Conservation (phyloP, 1,140 invertebrate genomes). For the Macrocentrus cingulum region DNA sequence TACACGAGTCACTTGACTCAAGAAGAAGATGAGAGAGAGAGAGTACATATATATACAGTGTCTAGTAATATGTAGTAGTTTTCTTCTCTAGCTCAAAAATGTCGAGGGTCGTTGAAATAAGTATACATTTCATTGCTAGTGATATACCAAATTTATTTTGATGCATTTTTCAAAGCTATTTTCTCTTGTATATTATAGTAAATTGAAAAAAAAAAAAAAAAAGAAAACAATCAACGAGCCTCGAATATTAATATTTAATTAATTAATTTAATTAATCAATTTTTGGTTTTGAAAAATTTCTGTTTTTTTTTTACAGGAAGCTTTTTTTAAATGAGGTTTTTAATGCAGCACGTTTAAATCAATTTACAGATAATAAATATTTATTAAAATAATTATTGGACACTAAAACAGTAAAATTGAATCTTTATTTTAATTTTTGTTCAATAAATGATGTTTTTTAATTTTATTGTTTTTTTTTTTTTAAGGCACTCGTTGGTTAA, state of each 20-base stretch:
- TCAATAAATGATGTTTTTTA: too few relatives aligned
- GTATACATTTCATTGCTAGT: too few relatives aligned
- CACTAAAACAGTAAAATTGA: too few relatives aligned
- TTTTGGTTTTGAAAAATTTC: slow-evolving; percentile 20
- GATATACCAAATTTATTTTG: too few relatives aligned
- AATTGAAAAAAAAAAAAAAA: not conserved
- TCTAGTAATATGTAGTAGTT: slow-evolving; percentile 11
- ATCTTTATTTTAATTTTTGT: too few relatives aligned
- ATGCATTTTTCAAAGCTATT: too few relatives aligned
- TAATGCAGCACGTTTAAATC: slow-evolving; percentile 35
- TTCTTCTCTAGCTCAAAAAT: slow-evolving; percentile 16
- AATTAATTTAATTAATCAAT: slow-evolving; percentile 30
- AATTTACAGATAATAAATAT: not conserved
- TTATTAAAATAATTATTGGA: too few relatives aligned
- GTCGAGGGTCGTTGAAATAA: slow-evolving; percentile 11
- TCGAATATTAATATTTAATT: too few relatives aligned
- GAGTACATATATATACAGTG: not conserved
- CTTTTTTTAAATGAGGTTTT: slow-evolving; percentile 43
- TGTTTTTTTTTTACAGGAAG: slow-evolving; percentile 37
- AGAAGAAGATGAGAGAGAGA: too few relatives aligned
- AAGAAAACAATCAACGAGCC: too few relatives aligned
- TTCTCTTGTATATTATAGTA: not conserved
- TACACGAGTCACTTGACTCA: slow-evolving; percentile 22
- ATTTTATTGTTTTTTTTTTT: too few relatives aligned
- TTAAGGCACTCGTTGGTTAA: too few relatives aligned